Conservation (phyloP, 1,140 invertebrate species). For the Anoplolepis gracilipes region DNA sequence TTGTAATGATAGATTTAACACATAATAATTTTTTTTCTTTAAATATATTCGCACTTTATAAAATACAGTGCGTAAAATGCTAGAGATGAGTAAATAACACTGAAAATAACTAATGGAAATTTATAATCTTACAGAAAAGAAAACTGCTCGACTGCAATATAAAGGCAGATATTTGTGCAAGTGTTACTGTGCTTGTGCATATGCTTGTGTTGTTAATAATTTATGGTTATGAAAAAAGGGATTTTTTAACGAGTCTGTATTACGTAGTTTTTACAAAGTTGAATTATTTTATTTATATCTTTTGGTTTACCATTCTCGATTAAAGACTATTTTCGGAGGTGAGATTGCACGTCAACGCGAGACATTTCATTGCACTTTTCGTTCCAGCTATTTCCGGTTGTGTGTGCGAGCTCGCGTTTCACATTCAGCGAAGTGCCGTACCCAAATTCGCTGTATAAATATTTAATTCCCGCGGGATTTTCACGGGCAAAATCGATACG, state of each 20-base stretch:
- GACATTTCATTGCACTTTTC: slow-evolving; percentile 61
- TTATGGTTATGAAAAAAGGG: background rate
- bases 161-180: background rate
- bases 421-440: slow-evolving; percentile 21
- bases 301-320: slow-evolving; percentile 22
- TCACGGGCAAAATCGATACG: slow-evolving; percentile 55
- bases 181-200: no score
- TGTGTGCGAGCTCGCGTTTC: slow-evolving; percentile 39
- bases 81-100: background rate
- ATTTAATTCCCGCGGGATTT: slow-evolving; percentile 64
- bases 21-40: background rate
- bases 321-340: slow-evolving; percentile 34
- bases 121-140: background rate
- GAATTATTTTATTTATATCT: slow-evolving; percentile 15
- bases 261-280: background rate
- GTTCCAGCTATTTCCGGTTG: slow-evolving; percentile 39
- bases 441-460: slow-evolving; percentile 67
- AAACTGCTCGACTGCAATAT: background rate
- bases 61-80: no score
- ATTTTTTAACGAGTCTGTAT: background rate
- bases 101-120: background rate
- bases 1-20: background rate
- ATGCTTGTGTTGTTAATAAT: no score
- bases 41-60: background rate
- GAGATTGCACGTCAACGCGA: slow-evolving; percentile 51